Percentiles rank a stretch among this genome's conserved stretches.
These are phyloP conservation scores for Thinocorus orbignyianus DNA, from an alignment of 2,113 vertebrate species.

Conservation along the genomic window DNA sequence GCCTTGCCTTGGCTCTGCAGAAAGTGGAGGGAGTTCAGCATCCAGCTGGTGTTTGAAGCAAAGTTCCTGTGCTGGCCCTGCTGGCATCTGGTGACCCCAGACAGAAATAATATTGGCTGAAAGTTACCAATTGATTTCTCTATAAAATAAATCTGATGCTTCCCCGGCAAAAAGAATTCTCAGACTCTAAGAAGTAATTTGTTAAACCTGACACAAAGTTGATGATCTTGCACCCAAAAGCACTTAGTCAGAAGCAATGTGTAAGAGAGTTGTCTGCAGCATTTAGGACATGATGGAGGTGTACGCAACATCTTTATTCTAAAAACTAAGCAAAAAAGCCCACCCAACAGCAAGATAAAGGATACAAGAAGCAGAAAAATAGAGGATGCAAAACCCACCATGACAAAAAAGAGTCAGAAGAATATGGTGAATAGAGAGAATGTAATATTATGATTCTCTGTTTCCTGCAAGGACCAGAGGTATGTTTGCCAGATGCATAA, in stretches of 20 bases:
- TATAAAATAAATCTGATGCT: background rate
- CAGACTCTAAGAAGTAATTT: background rate
- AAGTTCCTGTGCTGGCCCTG: background rate
- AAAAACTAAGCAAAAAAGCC: background rate
- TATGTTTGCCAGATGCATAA: background rate
- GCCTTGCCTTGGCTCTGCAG: background rate
- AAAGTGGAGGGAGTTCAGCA: background rate
- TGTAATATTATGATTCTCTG: fast-evolving
- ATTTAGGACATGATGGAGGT: background rate
- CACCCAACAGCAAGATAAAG: background rate
- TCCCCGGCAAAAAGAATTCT: background rate
- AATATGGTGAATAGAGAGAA: background rate
- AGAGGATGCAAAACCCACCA: background rate
- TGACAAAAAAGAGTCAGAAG: background rate
- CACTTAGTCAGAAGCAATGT: background rate
- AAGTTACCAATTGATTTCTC: background rate
- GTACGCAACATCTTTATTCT: background rate
- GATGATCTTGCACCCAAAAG: background rate
- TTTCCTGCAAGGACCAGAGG: background rate
- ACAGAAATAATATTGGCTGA: background rate
- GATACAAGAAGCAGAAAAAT: background rate
- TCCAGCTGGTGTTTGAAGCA: background rate
- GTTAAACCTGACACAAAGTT: background rate
- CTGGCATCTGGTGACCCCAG: background rate
- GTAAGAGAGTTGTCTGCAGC: no score